Conservation (phyloP, 2,888 invertebrate genomes). For the Metacarcinus magister region DNA sequence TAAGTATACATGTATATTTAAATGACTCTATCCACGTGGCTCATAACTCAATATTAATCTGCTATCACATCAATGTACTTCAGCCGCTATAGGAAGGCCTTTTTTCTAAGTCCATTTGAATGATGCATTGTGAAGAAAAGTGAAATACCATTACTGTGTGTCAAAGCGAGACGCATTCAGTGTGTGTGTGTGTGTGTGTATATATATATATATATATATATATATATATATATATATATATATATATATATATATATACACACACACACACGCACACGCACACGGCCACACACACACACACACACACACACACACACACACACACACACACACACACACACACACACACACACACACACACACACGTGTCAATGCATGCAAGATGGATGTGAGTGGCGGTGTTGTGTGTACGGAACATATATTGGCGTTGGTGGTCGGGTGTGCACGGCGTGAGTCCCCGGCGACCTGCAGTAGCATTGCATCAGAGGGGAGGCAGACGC, state of each 20-base stretch:
- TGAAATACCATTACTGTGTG: not conserved
- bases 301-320: not conserved
- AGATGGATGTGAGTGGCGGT: not conserved
- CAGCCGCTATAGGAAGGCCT: not conserved
- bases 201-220: not conserved
- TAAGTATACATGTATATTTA: too few species aligned
- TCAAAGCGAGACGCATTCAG: too few species aligned
- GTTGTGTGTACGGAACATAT: not conserved
- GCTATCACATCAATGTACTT: too few species aligned
- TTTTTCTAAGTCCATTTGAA: not conserved
- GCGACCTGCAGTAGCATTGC: not conserved
- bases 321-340: not conserved
- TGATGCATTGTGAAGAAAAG: not conserved
- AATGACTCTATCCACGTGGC: too few species aligned
- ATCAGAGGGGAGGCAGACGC: not conserved
- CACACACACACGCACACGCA: not conserved
- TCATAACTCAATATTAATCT: too few species aligned
- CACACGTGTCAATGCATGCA: not conserved
- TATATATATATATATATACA: conserved; percentile 14
- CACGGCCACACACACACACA: too few species aligned
- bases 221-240: not conserved
- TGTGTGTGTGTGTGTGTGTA: not conserved
- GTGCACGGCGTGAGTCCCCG: not conserved
- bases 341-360: not conserved
- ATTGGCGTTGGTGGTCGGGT: not conserved